Conservation (phyloP, 1,140 invertebrate genomes). For the Ephestia elutella region DNA sequence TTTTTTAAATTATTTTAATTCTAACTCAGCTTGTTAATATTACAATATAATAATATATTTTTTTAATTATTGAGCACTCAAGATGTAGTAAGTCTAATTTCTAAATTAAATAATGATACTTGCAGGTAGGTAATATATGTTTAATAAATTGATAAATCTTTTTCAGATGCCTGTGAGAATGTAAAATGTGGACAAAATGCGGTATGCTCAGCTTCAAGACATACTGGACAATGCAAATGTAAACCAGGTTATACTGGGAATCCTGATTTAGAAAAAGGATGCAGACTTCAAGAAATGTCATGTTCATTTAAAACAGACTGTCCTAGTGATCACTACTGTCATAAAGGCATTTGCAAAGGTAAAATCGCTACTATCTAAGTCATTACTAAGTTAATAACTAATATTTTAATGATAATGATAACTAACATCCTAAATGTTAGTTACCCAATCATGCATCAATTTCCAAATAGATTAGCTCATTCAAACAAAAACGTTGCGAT, state of each 20-base stretch:
- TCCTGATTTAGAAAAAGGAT: conserved; percentile 81
- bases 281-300: conserved; percentile 82
- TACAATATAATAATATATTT: no score
- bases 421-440: no score
- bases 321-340: conserved; percentile 85
- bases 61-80: no score
- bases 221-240: conserved; percentile 85
- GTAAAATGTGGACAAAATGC: conserved; percentile 86
- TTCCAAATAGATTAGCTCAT: not conserved
- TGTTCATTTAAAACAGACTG: conserved; percentile 84
- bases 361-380: no score
- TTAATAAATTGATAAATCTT: not conserved
- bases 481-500: not conserved
- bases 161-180: conserved; percentile 83
- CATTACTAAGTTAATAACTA: no score
- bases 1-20: conserved; percentile 7
- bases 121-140: no score
- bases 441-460: not conserved
- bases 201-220: conserved; percentile 84
- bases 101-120: no score
- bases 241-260: conserved; percentile 84
- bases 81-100: no score
- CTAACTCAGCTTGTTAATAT: not conserved
- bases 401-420: no score
- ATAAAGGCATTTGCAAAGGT: conserved; percentile 87